phyloP scores from a whole-genome alignment of 2,888 invertebrate species.

The Omphaloscelis lunosa region DNA sequence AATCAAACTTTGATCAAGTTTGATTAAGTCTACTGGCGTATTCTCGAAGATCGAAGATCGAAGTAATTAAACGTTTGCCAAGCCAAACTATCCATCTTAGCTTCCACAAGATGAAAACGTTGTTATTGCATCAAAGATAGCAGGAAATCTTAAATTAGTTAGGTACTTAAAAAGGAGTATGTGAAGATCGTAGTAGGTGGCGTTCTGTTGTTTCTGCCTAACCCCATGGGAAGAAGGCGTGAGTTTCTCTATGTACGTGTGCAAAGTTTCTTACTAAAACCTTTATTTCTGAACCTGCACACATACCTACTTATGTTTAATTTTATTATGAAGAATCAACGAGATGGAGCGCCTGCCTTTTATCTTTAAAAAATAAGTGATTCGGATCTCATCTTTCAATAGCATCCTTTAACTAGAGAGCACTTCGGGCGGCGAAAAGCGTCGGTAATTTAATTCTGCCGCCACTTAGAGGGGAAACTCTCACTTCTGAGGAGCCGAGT shows the following conservation, averaged over 20 bases:
- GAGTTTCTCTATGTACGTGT: no score
- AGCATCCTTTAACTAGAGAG: constrained; percentile 26
- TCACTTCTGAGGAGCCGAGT: constrained; percentile 3
- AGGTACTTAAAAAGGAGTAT: no score
- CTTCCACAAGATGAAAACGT: neutral
- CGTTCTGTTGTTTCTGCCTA: no score
- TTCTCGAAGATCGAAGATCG: neutral
- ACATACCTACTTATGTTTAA: neutral
- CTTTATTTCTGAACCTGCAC: neutral
- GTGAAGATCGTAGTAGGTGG: no score
- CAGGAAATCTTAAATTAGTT: neutral
- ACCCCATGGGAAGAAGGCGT: no score
- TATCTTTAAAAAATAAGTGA: constrained; percentile 15
- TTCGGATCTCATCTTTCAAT: constrained; percentile 17
- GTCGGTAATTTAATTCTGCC: constrained; percentile 43
- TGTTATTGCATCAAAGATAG: neutral
- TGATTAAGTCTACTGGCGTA: no score
- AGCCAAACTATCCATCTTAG: neutral
- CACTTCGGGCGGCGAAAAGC: constrained; percentile 38
- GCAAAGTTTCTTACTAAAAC: no score
- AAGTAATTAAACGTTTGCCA: neutral
- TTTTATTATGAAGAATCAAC: neutral
- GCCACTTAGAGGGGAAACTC: constrained; percentile 9
- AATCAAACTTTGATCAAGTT: neutral
- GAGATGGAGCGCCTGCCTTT: neutral